A percentile compares a stretch with the other conserved stretches of the same genome.
Evolutionary conservation across 2,888 invertebrate species (phyloP).

Genomic region (Cheilosia vernalis): DNA sequence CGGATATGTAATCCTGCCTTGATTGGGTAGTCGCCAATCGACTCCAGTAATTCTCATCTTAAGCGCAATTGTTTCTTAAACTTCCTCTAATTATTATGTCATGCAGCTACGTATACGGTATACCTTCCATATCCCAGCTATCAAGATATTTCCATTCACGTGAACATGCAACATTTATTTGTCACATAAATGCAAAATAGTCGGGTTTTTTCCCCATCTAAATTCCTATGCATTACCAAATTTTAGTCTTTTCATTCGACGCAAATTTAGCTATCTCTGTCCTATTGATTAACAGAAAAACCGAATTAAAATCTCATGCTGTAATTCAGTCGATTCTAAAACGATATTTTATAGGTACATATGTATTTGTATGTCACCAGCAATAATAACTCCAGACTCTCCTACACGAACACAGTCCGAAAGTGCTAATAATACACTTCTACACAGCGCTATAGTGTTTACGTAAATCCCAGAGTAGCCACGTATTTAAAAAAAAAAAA

Average conservation of each 20-base stretch:
- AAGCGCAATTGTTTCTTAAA: too few relatives aligned
- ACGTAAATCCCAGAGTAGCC: conserved; percentile 31
- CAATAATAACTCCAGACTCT: neutral
- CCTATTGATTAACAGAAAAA: conserved; percentile 16
- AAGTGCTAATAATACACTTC: conserved; percentile 44
- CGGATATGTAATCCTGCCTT: too few relatives aligned
- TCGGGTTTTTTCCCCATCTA: conserved; percentile 22
- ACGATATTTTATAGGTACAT: conserved; percentile 21
- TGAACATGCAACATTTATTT: conserved; percentile 13
- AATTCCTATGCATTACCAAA: neutral
- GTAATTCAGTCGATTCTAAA: conserved; percentile 8
- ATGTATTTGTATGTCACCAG: conserved; percentile 25
- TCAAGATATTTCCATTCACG: conserved; percentile 32
- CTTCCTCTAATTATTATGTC: too few relatives aligned
- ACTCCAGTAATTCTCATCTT: too few relatives aligned
- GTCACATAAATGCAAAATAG: conserved; percentile 19
- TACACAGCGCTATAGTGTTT: neutral
- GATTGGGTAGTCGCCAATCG: too few relatives aligned
- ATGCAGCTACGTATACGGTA: too few relatives aligned
- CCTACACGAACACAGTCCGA: neutral
- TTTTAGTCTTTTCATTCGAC: neutral
- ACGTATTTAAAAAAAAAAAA: conserved; percentile 10
- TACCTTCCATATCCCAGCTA: neutral
- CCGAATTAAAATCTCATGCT: conserved; percentile 40
- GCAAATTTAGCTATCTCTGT: neutral